Base-by-base conservation (phyloP, 2,113 vertebrate species). In the Gavia stellata region DNA sequence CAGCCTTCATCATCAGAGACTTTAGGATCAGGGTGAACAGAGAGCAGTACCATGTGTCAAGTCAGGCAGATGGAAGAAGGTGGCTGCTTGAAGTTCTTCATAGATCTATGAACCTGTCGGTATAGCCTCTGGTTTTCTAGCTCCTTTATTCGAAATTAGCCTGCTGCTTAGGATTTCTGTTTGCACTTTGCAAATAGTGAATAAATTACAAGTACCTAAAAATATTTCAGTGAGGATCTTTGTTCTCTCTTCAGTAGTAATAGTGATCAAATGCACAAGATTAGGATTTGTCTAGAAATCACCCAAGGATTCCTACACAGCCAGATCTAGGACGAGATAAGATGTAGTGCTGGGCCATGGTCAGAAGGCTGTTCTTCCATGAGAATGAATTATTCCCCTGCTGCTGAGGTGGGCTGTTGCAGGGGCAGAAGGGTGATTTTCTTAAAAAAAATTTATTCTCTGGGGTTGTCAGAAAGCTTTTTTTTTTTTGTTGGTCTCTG, bases 31-130 rank as follows among this genome's bases (percentile, higher is more conserved):
- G 40, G 18, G 38, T 45, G 49, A 61, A n/a, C 5, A 17, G 5
- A 44, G 6, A 17, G 12, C 3, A 5, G 13, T 63, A 5, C 15
- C 5, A 0, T 9, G 3, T n/a, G 23, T 78, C 45, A 28, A 13
- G 7, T 61, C 40, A 45, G 90, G 28, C 36, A 61, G 67, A 9
- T 45, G 9, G 42, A 21, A 73, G 53, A 56, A 38, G 24, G 14
- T 33, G 26, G 8, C 56, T 45, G 28, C 67, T 13, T 65, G 10
- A 68, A 68, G 63, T 74, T 86, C 53, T 45, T 45, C 1, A 0
- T 13, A 33, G 7, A 17, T 73, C 49, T 77, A 0, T 20, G 9
- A 78, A 38, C 19, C 19, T 29, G 12, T 49, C 1, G 0, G 7
- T 79, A 6, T 19, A 31, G 26, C 31, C 52, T 71, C 10, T 23